Percentiles rank a stretch among this genome's conserved stretches.
These are phyloP conservation scores for Andricus quercusramuli DNA, from an alignment of 2,888 invertebrate species.

Conservation along the genomic window DNA sequence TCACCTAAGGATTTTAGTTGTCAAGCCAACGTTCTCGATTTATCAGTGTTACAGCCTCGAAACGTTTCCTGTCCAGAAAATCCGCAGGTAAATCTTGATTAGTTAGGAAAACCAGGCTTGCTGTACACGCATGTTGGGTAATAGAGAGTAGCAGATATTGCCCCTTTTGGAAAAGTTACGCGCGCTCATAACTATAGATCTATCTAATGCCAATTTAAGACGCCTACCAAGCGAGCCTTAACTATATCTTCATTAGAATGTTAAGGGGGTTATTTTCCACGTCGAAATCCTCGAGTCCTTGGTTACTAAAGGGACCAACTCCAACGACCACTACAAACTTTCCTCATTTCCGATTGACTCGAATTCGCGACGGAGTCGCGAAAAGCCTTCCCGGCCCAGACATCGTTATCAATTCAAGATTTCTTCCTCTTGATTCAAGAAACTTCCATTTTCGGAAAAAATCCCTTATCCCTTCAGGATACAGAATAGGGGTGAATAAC, in stretches of 20 bases:
- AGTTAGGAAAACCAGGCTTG: slow-evolving; percentile 47
- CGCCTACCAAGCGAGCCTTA: slow-evolving; percentile 67
- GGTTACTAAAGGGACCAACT: slow-evolving; percentile 51
- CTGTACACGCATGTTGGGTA: slow-evolving; percentile 47
- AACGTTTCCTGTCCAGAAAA: slow-evolving; percentile 51
- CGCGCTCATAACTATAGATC: slow-evolving; percentile 71
- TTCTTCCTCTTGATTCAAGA: slow-evolving; percentile 4
- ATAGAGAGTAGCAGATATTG: slow-evolving; percentile 47
- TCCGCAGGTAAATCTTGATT: slow-evolving; percentile 55
- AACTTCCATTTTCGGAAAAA: slow-evolving; percentile 7
- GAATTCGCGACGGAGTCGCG: slow-evolving; percentile 57
- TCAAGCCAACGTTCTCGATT: slow-evolving; percentile 39
- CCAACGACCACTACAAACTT: slow-evolving; percentile 65
- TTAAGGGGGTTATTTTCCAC: slow-evolving; percentile 63
- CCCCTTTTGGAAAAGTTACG: slow-evolving; percentile 49
- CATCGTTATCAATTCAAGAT: slow-evolving; percentile 60
- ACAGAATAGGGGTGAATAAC: not conserved
- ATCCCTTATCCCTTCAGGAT: no score
- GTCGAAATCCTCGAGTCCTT: slow-evolving; percentile 50
- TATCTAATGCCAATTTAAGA: slow-evolving; percentile 75
- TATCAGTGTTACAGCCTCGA: slow-evolving; percentile 49
- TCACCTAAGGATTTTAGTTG: slow-evolving; percentile 30
- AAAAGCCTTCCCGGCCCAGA: slow-evolving; percentile 55
- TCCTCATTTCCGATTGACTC: slow-evolving; percentile 73
- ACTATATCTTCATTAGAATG: slow-evolving; percentile 70